A percentile compares a stretch with the other conserved stretches of the same genome.
phyloP scores from a whole-genome alignment of 2,888 invertebrate genomes.

The Chalcis sispes region DNA sequence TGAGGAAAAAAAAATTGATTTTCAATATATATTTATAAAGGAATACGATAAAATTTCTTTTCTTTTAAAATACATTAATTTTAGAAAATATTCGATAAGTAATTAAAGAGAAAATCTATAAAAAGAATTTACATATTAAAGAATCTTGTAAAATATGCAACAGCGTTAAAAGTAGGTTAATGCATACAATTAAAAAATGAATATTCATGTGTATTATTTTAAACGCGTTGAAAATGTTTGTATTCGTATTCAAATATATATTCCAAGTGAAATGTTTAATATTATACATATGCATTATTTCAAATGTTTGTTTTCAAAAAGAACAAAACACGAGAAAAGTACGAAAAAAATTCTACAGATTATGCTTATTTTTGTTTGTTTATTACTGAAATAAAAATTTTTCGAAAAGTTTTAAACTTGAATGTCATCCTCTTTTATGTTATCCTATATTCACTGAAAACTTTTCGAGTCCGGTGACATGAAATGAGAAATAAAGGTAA shows the following conservation, averaged over 20 bases:
- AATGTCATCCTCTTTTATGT: conserved; percentile 18
- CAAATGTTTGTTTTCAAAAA: background rate
- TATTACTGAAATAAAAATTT: conserved; percentile 19
- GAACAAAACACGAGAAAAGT: conserved; percentile 8
- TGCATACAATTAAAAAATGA: too few species aligned
- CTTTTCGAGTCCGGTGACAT: conserved; percentile 25
- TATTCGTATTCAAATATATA: too few species aligned
- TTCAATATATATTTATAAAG: too few species aligned
- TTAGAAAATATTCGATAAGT: too few species aligned
- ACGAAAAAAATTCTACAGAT: background rate
- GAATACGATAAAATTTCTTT: too few species aligned
- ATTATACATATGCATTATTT: background rate
- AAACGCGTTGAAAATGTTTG: background rate
- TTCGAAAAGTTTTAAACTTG: conserved; percentile 5
- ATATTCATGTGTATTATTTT: too few species aligned
- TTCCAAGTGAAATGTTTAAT: background rate
- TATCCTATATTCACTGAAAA: conserved; percentile 19
- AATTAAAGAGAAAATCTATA: too few species aligned
- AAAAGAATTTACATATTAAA: too few species aligned
- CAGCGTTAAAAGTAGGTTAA: too few species aligned
- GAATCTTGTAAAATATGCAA: too few species aligned
- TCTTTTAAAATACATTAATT: too few species aligned
- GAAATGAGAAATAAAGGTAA: conserved; percentile 12
- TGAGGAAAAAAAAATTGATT: too few species aligned
- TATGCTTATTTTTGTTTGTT: conserved; percentile 1